A percentile compares a stretch with the other conserved stretches of the same genome.
These are phyloP conservation scores for Poeciliopsis occidentalis DNA, from an alignment of 2,113 vertebrate genomes.

Conservation along the genomic window DNA sequence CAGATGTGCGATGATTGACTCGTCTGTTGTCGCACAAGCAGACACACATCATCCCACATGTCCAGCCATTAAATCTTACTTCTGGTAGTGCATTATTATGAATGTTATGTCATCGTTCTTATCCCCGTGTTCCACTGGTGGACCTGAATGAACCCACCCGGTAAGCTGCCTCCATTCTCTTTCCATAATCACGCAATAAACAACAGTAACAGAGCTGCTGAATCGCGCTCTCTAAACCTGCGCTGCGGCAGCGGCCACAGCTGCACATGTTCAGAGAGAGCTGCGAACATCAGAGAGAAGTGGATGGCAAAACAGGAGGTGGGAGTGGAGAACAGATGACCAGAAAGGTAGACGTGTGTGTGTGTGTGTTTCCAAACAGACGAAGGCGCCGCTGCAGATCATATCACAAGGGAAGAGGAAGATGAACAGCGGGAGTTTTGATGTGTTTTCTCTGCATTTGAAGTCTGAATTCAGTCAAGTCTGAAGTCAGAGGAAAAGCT, in stretches of 20 bases:
- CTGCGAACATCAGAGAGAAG: slow-evolving; percentile 42
- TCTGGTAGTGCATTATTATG: slow-evolving; percentile 51
- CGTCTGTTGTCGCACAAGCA: slow-evolving; percentile 14
- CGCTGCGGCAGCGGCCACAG: slow-evolving; percentile 19
- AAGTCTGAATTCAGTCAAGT: slow-evolving; percentile 9
- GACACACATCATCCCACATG: slow-evolving; percentile 14
- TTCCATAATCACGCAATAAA: slow-evolving; percentile 43
- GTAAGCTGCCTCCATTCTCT: slow-evolving; percentile 46
- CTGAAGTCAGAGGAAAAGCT: neutral
- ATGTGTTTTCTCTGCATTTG: slow-evolving; percentile 29
- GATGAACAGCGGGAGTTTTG: slow-evolving; percentile 39
- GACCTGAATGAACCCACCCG: slow-evolving; percentile 34
- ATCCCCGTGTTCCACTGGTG: slow-evolving; percentile 42
- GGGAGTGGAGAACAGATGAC: slow-evolving; percentile 55
- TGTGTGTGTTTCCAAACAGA: slow-evolving; percentile 42
- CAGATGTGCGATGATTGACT: slow-evolving; percentile 45
- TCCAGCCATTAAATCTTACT: slow-evolving; percentile 50
- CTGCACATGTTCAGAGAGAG: slow-evolving; percentile 59
- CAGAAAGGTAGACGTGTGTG: slow-evolving; percentile 53
- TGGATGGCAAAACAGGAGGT: slow-evolving; percentile 34
- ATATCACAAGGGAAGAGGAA: slow-evolving; percentile 30
- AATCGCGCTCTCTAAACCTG: slow-evolving; percentile 32
- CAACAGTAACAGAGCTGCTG: slow-evolving; percentile 29
- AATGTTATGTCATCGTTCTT: slow-evolving; percentile 65
- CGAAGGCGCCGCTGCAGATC: slow-evolving; percentile 40